Base-by-base conservation (phyloP, 2,113 vertebrate genomes). In the Malaclemys terrapin region DNA sequence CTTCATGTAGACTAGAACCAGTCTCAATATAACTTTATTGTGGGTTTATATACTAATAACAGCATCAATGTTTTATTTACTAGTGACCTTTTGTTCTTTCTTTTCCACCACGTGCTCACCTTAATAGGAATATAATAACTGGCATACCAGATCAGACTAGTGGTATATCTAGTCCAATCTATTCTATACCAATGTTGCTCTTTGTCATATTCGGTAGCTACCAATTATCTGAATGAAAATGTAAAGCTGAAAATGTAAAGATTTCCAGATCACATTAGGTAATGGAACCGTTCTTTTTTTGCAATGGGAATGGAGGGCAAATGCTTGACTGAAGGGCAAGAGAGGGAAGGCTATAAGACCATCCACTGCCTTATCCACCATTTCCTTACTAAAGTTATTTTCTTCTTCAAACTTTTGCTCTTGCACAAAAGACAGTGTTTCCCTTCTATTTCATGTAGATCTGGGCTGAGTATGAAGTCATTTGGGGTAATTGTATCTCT, bases 391-490 rank as follows among this genome's bases (percentile, higher is more conserved):
- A 22, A 54, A 54, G 53, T 54, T 54, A 54, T 54, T 22, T 88
- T 65, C 54, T 29, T 10, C 65, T 10, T 62, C 54, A 89, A 53
- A 4, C 13, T 80, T 82, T 62, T 85, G 2, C 52, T 72, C 29
- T 62, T 81, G 3, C 13, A 2, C 65, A 50, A 69, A 53, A 59
- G 80, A 53, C 31, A 35, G n/a, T 69, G 35, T 24, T 80, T 10
- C 19, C 19, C 52, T 81, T 62, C 19, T 54, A 20, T 20, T 80
- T 13, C 29, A 50, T 29, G 16, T 49, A 35, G 27, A 17, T 8
- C 62, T 69, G 35, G 62, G 35, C 47, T 49, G 29, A 84, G 1
- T 5, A 3, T 45, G 78, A 47, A 24, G 45, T 45, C 0, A 31
- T 90, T 82, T 16, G 5, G 19, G 5, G 8, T 20, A 38, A 29